These are phyloP conservation scores for Xerus rutilus DNA, from an alignment of 2,797 vertebrate species.

Conservation along the genomic window DNA sequence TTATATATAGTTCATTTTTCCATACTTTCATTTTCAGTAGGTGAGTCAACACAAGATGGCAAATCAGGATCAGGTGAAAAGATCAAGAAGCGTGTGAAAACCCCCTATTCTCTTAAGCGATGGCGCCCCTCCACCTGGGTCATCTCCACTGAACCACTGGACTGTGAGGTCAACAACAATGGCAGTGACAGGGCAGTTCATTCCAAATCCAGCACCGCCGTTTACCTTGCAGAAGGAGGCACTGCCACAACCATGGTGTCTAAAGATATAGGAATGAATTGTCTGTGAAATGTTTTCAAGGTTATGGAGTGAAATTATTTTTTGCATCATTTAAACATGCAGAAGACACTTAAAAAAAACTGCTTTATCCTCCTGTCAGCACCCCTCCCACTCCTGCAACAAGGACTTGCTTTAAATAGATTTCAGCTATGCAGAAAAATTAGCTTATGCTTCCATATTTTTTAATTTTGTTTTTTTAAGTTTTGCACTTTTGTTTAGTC, in stretches of 20 bases:
- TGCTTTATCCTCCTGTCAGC: slow-evolving; percentile 89
- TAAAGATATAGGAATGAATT: slow-evolving; percentile 94
- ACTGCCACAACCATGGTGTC: slow-evolving; percentile 92
- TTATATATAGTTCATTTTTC: slow-evolving; percentile 59
- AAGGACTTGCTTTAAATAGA: slow-evolving; percentile 96
- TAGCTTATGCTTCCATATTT: slow-evolving; percentile 94
- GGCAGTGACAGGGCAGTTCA: slow-evolving; percentile 86
- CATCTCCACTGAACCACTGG: slow-evolving; percentile 95
- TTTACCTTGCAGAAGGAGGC: slow-evolving; percentile 94
- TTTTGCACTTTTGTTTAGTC: slow-evolving; percentile 93
- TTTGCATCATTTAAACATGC: slow-evolving; percentile 86
- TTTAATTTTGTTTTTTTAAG: slow-evolving; percentile 88
- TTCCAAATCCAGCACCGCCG: slow-evolving; percentile 95
- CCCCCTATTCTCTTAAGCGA: slow-evolving; percentile 97
- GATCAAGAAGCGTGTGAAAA: slow-evolving; percentile 99
- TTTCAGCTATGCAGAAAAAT: slow-evolving; percentile 97
- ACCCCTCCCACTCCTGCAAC: slow-evolving; percentile 83
- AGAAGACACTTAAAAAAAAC: slow-evolving; percentile 87
- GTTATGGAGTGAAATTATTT: slow-evolving; percentile 84
- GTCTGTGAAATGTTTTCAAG: slow-evolving; percentile 91
- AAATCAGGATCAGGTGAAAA: slow-evolving; percentile 95
- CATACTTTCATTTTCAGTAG: slow-evolving; percentile 85
- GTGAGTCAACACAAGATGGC: slow-evolving; percentile 91
- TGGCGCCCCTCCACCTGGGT: slow-evolving; percentile 99
- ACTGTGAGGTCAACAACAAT: slow-evolving; percentile 94